Conservation (phyloP, 2,888 invertebrate genomes). For the Clunio marinus region DNA sequence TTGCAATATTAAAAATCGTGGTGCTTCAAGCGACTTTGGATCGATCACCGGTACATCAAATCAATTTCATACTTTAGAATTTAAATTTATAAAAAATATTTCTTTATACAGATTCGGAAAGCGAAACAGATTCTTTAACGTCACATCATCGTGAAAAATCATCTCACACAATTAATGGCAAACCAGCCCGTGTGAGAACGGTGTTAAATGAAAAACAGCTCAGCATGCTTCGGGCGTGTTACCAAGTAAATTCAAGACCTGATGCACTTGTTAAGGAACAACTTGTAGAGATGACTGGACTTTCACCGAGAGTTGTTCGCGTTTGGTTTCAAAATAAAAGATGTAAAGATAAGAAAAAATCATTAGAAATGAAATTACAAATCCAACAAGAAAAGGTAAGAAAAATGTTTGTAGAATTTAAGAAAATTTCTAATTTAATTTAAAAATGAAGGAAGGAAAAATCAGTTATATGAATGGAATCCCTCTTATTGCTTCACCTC, state of each 20-base stretch:
- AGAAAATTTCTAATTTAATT: slow-evolving; percentile 71
- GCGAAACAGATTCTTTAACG: slow-evolving; percentile 87
- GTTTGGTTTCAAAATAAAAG: slow-evolving; percentile 99
- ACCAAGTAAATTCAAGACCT: slow-evolving; percentile 95
- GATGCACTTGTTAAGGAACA: slow-evolving; percentile 99
- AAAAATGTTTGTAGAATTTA: background rate
- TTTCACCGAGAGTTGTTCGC: slow-evolving; percentile 94
- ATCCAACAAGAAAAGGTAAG: slow-evolving; percentile 96
- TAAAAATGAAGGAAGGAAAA: slow-evolving; percentile 77
- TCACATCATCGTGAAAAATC: slow-evolving; percentile 55
- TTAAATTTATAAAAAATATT: background rate
- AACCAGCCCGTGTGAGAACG: slow-evolving; percentile 88
- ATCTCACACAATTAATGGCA: slow-evolving; percentile 66
- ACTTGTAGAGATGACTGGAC: slow-evolving; percentile 96
- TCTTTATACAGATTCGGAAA: slow-evolving; percentile 74
- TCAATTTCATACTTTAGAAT: background rate
- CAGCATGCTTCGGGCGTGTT: slow-evolving; percentile 95
- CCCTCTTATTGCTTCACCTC: slow-evolving; percentile 95
- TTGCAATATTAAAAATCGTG: slow-evolving; percentile 59
- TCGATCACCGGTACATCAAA: slow-evolving; percentile 73
- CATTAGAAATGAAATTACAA: slow-evolving; percentile 93
- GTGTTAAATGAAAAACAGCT: slow-evolving; percentile 98
- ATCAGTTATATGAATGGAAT: slow-evolving; percentile 76
- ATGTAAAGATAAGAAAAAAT: slow-evolving; percentile 97
- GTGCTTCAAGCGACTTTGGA: slow-evolving; percentile 61